A percentile compares a stretch with the other conserved stretches of the same genome.
phyloP scores from a whole-genome alignment of 2,888 invertebrate genomes.

The Cyaniris semiargus region DNA sequence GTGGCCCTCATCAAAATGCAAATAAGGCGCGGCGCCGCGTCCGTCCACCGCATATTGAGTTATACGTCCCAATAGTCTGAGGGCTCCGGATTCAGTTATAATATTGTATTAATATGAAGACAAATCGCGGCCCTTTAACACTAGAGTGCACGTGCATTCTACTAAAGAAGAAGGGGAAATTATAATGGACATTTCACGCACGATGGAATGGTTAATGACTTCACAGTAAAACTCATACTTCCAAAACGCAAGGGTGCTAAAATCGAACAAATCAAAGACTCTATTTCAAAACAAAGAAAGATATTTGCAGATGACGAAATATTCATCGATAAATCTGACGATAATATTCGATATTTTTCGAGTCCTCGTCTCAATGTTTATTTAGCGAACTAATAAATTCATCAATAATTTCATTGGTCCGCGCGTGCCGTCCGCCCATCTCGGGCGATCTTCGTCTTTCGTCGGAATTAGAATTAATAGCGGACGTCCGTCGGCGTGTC shows the following conservation, averaged over 20 bases:
- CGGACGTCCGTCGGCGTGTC: slow-evolving; percentile 56
- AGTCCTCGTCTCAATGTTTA: not conserved
- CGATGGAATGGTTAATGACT: not conserved
- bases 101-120: slow-evolving; percentile 6
- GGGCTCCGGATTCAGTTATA: slow-evolving; percentile 34
- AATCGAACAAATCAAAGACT: not conserved
- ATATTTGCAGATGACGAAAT: not conserved
- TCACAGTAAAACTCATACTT: not conserved
- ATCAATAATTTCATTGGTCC: slow-evolving; percentile 47
- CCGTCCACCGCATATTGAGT: slow-evolving; percentile 75
- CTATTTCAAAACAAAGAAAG: not conserved
- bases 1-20: slow-evolving; percentile 80
- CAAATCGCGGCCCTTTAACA: slow-evolving; percentile 11
- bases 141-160: not conserved
- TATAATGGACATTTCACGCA: not conserved
- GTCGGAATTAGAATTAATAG: slow-evolving; percentile 79
- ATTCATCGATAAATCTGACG: not conserved
- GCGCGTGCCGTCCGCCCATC: slow-evolving; percentile 71
- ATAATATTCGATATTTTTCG: not conserved
- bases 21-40: slow-evolving; percentile 64
- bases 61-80: slow-evolving; percentile 58
- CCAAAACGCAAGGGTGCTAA: not conserved
- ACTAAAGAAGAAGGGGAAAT: not conserved
- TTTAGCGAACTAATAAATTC: slow-evolving; percentile 35
- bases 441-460: slow-evolving; percentile 70